phyloP scores from a whole-genome alignment of 2,888 invertebrate species.

The Troilus luridus region DNA sequence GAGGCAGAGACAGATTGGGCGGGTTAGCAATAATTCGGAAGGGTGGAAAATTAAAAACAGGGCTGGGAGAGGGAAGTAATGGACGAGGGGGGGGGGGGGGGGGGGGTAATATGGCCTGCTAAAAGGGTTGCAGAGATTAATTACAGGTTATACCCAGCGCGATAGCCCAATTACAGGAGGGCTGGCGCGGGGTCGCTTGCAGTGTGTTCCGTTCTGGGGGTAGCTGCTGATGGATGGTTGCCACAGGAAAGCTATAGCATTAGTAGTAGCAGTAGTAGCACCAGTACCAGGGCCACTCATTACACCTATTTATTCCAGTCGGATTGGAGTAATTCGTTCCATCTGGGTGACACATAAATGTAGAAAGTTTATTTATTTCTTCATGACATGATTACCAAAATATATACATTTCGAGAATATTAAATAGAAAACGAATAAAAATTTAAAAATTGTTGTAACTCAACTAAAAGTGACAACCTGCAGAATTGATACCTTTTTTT shows the following conservation, averaged over 20 bases:
- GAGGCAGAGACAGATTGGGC: slow-evolving; percentile 14
- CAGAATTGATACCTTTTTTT: too few relatives aligned
- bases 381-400: too few relatives aligned
- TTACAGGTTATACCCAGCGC: slow-evolving; percentile 44
- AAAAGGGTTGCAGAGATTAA: slow-evolving; percentile 46
- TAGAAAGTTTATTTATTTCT: neutral
- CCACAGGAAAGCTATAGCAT: too few relatives aligned
- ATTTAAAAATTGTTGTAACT: too few relatives aligned
- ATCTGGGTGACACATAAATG: neutral
- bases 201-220: neutral
- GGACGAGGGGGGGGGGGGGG: neutral
- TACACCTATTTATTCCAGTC: neutral
- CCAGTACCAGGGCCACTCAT: neutral
- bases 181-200: neutral
- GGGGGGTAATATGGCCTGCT: neutral
- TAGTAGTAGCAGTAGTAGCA: neutral
- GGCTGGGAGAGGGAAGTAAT: neutral
- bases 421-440: too few relatives aligned
- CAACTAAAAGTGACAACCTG: too few relatives aligned
- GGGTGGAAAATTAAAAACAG: slow-evolving; percentile 37
- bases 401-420: too few relatives aligned
- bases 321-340: neutral
- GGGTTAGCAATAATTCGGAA: slow-evolving; percentile 5
- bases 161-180: slow-evolving; percentile 13
- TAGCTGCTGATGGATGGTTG: neutral